These are phyloP conservation scores for Nyctalus aviator DNA, from an alignment of 2,797 vertebrate species.

Conservation along the genomic window DNA sequence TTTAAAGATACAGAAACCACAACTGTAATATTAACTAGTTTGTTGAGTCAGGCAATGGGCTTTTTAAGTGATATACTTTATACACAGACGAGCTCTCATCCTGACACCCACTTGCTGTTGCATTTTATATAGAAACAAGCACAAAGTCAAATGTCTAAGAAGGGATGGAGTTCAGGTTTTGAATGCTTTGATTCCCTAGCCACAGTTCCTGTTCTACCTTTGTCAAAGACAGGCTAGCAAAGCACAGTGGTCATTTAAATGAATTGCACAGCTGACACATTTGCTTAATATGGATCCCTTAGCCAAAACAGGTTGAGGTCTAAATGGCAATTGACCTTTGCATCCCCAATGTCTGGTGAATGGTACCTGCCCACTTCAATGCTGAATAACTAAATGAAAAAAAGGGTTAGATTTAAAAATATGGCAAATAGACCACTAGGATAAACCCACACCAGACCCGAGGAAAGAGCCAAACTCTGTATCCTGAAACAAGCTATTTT, in stretches of 20 bases:
- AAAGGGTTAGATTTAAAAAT: not conserved
- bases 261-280: not conserved
- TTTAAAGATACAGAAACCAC: not conserved
- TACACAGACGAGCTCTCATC: not conserved
- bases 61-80: not conserved
- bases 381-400: not conserved
- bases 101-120: not conserved
- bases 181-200: not conserved
- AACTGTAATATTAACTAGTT: not conserved
- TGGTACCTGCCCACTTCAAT: not conserved
- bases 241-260: not conserved
- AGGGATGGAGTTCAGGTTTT: not conserved
- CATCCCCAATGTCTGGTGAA: not conserved
- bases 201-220: not conserved
- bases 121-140: not conserved
- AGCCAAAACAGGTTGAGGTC: not conserved
- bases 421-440: not conserved
- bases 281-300: not conserved
- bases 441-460: not conserved
- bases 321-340: not conserved
- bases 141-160: not conserved
- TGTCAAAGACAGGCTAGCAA: not conserved
- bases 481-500: not conserved
- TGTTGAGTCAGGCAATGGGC: not conserved
- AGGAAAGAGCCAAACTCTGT: not conserved